Evolutionary conservation across 1,140 invertebrate genomes (phyloP), one percentile per base, ranked within the genome.

Genomic region (Zaprionus nigranus): DNA sequence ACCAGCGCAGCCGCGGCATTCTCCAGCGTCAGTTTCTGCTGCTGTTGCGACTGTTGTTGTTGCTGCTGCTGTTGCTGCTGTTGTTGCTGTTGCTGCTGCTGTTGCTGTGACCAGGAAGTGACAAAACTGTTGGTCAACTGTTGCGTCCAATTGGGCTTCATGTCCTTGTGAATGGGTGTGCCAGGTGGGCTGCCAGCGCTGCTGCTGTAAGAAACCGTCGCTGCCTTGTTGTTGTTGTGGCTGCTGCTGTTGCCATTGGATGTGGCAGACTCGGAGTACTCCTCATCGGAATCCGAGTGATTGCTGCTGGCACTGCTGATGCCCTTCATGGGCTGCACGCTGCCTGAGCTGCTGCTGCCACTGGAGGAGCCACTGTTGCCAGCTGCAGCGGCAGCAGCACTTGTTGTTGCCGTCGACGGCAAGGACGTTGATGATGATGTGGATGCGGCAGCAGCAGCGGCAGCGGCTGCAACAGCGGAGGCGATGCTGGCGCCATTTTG

Each of bases 211-310:
- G 79, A 79, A 38, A 81, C 79, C 34, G 83, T 82, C 5, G 78
- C 79, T 1, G 76, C 53, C 3, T 75, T 59, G n/a, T 7, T 30
- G 15, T 49, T 40, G 30, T 12, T 40, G 17, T 5, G 15, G 60
- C 5, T 43, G 46, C 34, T 63, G 46, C 22, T 66, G 64, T 60
- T 81, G 34, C 46, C 71, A 17, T 87, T 51, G 82, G 79, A 30
- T 93, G 91, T 66, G 93, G 92, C 66, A 40, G 72, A 40, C 46
- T 79, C 86, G 59, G 93, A 91, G 81, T 94, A 94, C 79, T 97
- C 96, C 91, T 96, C 96, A 79, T 96, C 95, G 1, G 96, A 96
- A 92, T 97, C 96, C 0, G 96, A 96, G 77, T 96, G 95, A 90
- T 96, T 96, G 86, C 95, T 96, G 75, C 95, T 95, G 57, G 94